Percentiles rank a stretch among this genome's conserved stretches.
phyloP scores from a whole-genome alignment of 2,113 vertebrate genomes.

The Corvus moneduloides region DNA sequence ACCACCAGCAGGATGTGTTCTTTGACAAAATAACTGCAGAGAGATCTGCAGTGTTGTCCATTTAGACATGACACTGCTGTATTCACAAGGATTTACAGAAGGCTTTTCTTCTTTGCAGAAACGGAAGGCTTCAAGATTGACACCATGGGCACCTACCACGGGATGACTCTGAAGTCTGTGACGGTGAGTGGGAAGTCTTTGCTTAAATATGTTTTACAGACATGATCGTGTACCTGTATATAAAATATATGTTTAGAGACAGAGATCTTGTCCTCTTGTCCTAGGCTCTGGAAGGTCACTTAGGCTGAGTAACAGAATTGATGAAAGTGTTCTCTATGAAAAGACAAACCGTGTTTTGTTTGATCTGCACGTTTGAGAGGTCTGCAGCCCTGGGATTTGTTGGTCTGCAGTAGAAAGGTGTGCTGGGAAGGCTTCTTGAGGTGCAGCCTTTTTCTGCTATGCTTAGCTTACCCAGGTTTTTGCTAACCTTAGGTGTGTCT shows the following conservation, averaged over 20 bases:
- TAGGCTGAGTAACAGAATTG: not conserved
- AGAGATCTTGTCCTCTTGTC: not conserved
- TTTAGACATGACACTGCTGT: not conserved
- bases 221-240: fast-evolving
- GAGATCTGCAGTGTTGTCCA: not conserved
- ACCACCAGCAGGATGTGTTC: not conserved
- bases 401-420: not conserved
- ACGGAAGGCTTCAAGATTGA: slow-evolving; percentile 99
- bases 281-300: not conserved
- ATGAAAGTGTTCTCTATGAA: not conserved
- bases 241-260: not conserved
- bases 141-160: slow-evolving; percentile 98
- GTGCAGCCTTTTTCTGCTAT: not conserved
- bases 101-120: slow-evolving; percentile 73
- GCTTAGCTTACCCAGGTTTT: not conserved
- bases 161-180: slow-evolving; percentile 98
- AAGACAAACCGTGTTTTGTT: not conserved
- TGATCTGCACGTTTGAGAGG: not conserved
- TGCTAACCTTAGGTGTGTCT: not conserved
- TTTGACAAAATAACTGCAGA: not conserved
- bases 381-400: not conserved
- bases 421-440: not conserved
- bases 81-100: not conserved
- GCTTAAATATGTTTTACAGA: not conserved
- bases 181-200: slow-evolving; percentile 83